Conservation (phyloP, 2,888 invertebrate species). For the Euproctis similis region DNA sequence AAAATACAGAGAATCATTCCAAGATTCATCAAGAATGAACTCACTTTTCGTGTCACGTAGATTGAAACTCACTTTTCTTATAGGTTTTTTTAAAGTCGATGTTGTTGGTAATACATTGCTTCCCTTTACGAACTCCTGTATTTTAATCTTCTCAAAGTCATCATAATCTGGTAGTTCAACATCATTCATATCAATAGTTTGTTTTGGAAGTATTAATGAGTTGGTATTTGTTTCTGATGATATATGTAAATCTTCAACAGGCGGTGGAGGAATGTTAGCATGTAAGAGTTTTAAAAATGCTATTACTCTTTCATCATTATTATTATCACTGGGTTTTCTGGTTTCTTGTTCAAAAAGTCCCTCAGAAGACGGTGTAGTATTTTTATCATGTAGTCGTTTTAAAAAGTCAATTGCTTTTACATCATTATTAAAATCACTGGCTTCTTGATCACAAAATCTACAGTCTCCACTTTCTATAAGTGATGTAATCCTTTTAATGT, state of each 20-base stretch:
- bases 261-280: constrained; percentile 56
- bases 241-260: constrained; percentile 31
- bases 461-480: constrained; percentile 23
- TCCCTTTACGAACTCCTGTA: constrained; percentile 26
- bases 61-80: constrained; percentile 41
- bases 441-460: no score
- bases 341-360: no score
- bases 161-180: constrained; percentile 48
- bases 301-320: constrained; percentile 40
- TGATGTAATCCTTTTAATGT: constrained; percentile 32
- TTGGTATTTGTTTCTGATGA: constrained; percentile 11
- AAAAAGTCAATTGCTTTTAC: constrained; percentile 48
- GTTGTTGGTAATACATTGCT: constrained; percentile 29
- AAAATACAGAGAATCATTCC: constrained; percentile 55
- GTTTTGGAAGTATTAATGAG: constrained; percentile 19
- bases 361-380: constrained; percentile 4
- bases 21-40: constrained; percentile 36
- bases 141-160: constrained; percentile 47
- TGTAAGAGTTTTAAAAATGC: constrained; percentile 50
- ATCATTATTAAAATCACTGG: no score
- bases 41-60: constrained; percentile 30
- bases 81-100: constrained; percentile 48
- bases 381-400: constrained; percentile 43
- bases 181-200: constrained; percentile 33
- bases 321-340: background rate